Percentiles rank a stretch among this genome's conserved stretches.
Evolutionary conservation across 2,797 vertebrate genomes (phyloP).

Genomic region (Labeo calbasu): DNA sequence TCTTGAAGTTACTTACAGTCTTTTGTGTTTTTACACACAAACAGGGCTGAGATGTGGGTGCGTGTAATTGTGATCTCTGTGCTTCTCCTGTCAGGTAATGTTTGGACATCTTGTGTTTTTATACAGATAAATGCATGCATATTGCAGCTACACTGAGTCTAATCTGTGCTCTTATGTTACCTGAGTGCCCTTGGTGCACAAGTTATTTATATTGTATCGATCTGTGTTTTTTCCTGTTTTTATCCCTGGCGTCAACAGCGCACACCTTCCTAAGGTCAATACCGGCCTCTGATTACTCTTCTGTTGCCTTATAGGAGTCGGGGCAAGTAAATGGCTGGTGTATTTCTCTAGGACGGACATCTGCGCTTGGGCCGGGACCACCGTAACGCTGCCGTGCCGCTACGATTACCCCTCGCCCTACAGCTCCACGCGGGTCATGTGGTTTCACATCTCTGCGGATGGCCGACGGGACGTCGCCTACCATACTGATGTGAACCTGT

Average conservation of each 20-base stretch:
- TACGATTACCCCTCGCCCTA: conserved; percentile 80
- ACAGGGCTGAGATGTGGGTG: conserved; percentile 74
- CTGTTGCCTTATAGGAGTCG: conserved; percentile 65
- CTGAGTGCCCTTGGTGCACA: conserved; percentile 73
- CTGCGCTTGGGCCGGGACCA: conserved; percentile 81
- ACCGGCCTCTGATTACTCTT: neutral
- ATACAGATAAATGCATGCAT: neutral
- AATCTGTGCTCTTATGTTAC: conserved; percentile 41
- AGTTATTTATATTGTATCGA: conserved; percentile 80
- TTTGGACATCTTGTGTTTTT: neutral
- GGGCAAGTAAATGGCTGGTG: conserved; percentile 76
- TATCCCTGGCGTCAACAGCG: conserved; percentile 57
- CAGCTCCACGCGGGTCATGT: conserved; percentile 76
- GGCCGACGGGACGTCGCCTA: conserved; percentile 74
- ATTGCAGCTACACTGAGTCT: neutral
- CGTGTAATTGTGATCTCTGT: conserved; percentile 67
- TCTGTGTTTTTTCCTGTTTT: conserved; percentile 66
- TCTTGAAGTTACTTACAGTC: neutral
- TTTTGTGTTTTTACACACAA: neutral
- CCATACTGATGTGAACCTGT: conserved; percentile 73
- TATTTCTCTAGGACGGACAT: conserved; percentile 78
- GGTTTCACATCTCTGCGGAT: conserved; percentile 77
- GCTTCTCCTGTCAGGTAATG: conserved; percentile 75
- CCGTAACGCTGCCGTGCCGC: conserved; percentile 78
- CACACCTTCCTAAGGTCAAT: neutral